Percentiles rank a stretch among this genome's conserved stretches.
Conservation (phyloP, 2,797 vertebrate genomes). For the Enteromius radiatus region DNA sequence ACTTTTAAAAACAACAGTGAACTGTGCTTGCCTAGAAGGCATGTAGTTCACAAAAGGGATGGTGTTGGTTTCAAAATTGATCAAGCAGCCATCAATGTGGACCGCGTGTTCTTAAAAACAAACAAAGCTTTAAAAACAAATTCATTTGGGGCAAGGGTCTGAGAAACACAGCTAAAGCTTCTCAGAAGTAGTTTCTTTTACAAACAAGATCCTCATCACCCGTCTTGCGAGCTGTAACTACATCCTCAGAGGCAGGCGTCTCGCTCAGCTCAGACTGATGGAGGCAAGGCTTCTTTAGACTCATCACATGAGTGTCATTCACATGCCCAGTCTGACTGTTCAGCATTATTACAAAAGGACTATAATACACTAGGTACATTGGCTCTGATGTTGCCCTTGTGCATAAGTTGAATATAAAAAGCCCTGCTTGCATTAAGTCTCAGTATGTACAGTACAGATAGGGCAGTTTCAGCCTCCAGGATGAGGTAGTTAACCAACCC, state of each 20-base stretch:
- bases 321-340: constrained; percentile 72
- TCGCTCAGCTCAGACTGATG: constrained; percentile 82
- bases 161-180: constrained; percentile 84
- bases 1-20: background rate
- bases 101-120: background rate
- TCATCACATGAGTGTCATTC: constrained; percentile 81
- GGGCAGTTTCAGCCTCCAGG: constrained; percentile 90
- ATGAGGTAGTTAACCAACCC: constrained; percentile 96
- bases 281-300: constrained; percentile 88
- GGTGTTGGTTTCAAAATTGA: constrained; percentile 48
- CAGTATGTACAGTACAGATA: constrained; percentile 87
- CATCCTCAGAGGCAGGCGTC: constrained; percentile 81
- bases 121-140: constrained; percentile 13
- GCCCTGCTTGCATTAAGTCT: constrained; percentile 85
- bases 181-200: constrained; percentile 83
- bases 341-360: constrained; percentile 73
- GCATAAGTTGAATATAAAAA: constrained; percentile 84
- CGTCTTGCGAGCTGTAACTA: constrained; percentile 90
- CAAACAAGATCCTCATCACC: constrained; percentile 81
- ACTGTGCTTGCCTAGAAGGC: constrained; percentile 36
- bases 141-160: constrained; percentile 62
- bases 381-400: constrained; percentile 86
- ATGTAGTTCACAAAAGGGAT: constrained; percentile 43
- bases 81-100: constrained; percentile 34
- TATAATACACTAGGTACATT: constrained; percentile 81